Percentiles rank a stretch among this genome's conserved stretches.
Evolutionary conservation across 2,888 invertebrate genomes (phyloP).

Genomic region (Hirtodrosophila duncani): DNA sequence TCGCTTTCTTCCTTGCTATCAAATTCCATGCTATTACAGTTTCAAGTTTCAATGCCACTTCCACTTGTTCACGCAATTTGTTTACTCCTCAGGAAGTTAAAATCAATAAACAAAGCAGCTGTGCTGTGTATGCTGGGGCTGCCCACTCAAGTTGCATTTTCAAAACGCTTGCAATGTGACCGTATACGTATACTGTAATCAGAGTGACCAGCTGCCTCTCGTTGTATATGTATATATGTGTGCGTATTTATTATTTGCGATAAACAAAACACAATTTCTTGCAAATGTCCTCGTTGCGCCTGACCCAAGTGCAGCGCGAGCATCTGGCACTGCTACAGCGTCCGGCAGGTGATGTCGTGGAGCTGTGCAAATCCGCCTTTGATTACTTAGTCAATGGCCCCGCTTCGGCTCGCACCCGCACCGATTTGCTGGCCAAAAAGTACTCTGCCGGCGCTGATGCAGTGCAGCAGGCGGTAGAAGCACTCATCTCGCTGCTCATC

Average conservation of each 20-base stretch:
- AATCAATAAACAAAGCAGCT: constrained; percentile 46
- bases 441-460: constrained; percentile 75
- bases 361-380: constrained; percentile 82
- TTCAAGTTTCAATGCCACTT: constrained; percentile 23
- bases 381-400: constrained; percentile 83
- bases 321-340: constrained; percentile 81
- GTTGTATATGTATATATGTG: not conserved
- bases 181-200: no score
- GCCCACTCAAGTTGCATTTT: no score
- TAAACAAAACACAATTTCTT: not conserved
- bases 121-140: not conserved
- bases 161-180: no score
- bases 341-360: constrained; percentile 81
- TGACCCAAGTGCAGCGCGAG: constrained; percentile 81
- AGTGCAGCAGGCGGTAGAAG: constrained; percentile 82
- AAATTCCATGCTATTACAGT: constrained; percentile 70
- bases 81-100: constrained; percentile 31
- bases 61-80: constrained; percentile 21
- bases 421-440: constrained; percentile 79
- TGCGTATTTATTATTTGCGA: not conserved
- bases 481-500: constrained; percentile 85
- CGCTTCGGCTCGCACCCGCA: constrained; percentile 81
- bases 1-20: constrained; percentile 87
- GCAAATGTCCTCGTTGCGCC: constrained; percentile 50
- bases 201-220: no score